Conservation (phyloP, 2,797 vertebrate species). For the Silurus lanzhouensis region DNA sequence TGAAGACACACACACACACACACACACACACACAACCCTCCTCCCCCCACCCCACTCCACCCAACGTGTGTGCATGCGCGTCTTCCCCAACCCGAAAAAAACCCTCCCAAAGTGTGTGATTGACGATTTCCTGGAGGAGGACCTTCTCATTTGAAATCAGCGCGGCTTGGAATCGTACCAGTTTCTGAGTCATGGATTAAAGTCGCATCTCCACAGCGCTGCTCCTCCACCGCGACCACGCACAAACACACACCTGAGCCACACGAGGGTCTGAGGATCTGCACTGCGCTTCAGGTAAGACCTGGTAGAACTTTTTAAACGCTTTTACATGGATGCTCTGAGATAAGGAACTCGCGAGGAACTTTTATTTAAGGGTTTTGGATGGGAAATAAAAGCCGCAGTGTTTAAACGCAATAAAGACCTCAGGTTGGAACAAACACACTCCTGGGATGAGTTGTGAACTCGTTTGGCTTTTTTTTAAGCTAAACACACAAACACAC, state of each 20-base stretch:
- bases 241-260: background rate
- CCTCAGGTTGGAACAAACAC: background rate
- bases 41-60: too few species aligned
- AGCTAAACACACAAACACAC: background rate
- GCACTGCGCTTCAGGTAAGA: background rate
- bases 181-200: slow-evolving; percentile 23
- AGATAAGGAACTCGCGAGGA: background rate
- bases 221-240: too few species aligned
- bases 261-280: background rate
- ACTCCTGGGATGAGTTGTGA: background rate
- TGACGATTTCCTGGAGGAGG: slow-evolving; percentile 89
- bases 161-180: slow-evolving; percentile 39
- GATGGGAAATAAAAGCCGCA: background rate
- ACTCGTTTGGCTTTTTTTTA: background rate
- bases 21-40: too few species aligned
- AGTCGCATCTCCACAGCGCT: background rate
- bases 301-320: background rate
- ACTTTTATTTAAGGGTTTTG: background rate
- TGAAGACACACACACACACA: slow-evolving; percentile 56
- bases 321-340: background rate
- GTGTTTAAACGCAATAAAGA: background rate
- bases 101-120: slow-evolving; percentile 73
- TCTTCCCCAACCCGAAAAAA: slow-evolving; percentile 69
- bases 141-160: slow-evolving; percentile 66
- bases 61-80: slow-evolving; percentile 52